phyloP scores from a whole-genome alignment of 2,113 vertebrate genomes.

The Panurus biarmicus region DNA sequence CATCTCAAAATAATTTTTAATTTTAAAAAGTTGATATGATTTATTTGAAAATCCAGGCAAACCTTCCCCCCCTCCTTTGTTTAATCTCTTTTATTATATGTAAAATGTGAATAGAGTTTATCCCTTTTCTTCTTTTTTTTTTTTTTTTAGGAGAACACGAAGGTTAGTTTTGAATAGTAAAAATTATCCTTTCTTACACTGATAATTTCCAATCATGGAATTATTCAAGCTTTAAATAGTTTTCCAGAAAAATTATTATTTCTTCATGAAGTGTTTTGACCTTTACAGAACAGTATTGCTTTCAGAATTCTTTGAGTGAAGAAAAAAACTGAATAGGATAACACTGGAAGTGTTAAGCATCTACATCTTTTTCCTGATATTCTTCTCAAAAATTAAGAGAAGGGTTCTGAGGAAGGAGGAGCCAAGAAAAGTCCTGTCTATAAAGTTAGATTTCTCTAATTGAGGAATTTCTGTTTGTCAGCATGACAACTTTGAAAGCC shows the following conservation, averaged over 20 bases:
- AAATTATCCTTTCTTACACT: neutral
- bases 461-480: neutral
- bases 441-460: neutral
- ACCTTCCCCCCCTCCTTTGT: too few species aligned
- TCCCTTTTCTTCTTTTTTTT: too few species aligned
- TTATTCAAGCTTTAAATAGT: neutral
- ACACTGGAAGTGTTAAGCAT: neutral
- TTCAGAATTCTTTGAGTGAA: neutral
- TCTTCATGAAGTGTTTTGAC: neutral
- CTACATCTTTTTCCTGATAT: neutral
- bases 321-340: neutral
- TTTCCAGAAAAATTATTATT: neutral
- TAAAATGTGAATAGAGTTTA: neutral
- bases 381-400: neutral
- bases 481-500: neutral
- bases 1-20: too few species aligned
- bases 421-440: neutral
- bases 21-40: too few species aligned
- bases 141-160: neutral
- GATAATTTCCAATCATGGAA: neutral
- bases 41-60: too few species aligned
- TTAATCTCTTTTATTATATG: neutral
- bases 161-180: neutral
- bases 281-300: neutral
- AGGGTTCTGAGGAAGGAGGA: neutral